Percentiles rank a stretch among this genome's conserved stretches.
Evolutionary conservation across 2,113 vertebrate genomes (phyloP).

Genomic region (Centropus bengalensis): DNA sequence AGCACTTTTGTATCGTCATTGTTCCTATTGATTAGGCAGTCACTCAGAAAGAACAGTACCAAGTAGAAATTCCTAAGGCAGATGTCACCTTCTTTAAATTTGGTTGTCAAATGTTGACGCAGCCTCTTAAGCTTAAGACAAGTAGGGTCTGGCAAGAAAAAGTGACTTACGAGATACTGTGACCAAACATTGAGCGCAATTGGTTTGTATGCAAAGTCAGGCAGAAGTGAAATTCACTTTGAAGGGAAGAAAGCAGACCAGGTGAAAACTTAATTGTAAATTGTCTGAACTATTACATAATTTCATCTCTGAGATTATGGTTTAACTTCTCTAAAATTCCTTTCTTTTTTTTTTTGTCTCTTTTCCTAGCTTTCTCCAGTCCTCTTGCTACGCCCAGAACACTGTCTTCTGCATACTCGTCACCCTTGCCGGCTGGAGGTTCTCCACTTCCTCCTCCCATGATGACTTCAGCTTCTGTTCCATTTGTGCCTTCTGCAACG

Average conservation of each 20-base stretch:
- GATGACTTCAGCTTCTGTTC: constrained; percentile 53
- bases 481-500: constrained; percentile 56
- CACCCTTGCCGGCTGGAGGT: constrained; percentile 32
- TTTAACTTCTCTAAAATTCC: neutral
- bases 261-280: neutral
- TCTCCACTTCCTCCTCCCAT: constrained; percentile 60
- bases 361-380: constrained; percentile 64
- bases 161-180: neutral
- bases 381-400: constrained; percentile 57
- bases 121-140: neutral
- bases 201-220: neutral
- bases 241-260: neutral
- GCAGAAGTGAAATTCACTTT: neutral
- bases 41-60: neutral
- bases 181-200: neutral
- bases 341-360: neutral
- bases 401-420: constrained; percentile 42
- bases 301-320: neutral
- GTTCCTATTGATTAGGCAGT: neutral
- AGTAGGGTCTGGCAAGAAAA: neutral
- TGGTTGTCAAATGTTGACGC: neutral
- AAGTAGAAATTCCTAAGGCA: neutral
- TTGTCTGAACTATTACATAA: neutral
- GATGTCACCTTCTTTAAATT: neutral
- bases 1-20: neutral